A percentile compares a stretch with the other conserved stretches of the same genome.
Conservation (phyloP, 2,113 vertebrate genomes). For the Entelurus aequoreus region DNA sequence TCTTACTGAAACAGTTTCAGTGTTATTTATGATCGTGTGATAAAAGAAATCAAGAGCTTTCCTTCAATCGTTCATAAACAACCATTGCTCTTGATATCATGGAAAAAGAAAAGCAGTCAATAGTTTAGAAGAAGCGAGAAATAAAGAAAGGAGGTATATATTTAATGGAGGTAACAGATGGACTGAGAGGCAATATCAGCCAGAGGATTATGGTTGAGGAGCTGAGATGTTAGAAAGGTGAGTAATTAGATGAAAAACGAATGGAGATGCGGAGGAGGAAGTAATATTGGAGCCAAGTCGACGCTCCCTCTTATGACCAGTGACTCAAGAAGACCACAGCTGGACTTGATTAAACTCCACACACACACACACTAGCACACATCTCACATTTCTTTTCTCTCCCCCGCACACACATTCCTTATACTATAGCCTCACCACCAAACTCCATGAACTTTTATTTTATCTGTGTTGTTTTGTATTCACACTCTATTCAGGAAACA, state of each 20-base stretch:
- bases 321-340: slow-evolving; percentile 72
- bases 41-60: background rate
- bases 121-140: slow-evolving; percentile 12
- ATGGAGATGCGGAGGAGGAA: slow-evolving; percentile 57
- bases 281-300: slow-evolving; percentile 46
- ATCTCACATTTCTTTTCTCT: slow-evolving; percentile 47
- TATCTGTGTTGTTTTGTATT: background rate
- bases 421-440: slow-evolving; percentile 29
- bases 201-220: slow-evolving; percentile 27
- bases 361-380: slow-evolving; percentile 23
- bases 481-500: background rate
- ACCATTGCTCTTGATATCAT: slow-evolving; percentile 8
- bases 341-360: slow-evolving; percentile 60
- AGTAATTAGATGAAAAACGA: slow-evolving; percentile 64
- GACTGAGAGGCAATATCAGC: slow-evolving; percentile 14
- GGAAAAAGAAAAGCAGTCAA: slow-evolving; percentile 13
- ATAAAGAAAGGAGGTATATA: slow-evolving; percentile 4
- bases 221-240: slow-evolving; percentile 20
- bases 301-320: slow-evolving; percentile 61
- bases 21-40: slow-evolving; percentile 3
- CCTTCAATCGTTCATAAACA: slow-evolving; percentile 1
- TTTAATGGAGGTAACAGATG: slow-evolving; percentile 3
- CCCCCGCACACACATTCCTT: slow-evolving; percentile 39
- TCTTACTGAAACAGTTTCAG: background rate
- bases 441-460: slow-evolving; percentile 20